Base-by-base conservation (phyloP, 2,888 invertebrate species). In the Protophormia terraenovae region DNA sequence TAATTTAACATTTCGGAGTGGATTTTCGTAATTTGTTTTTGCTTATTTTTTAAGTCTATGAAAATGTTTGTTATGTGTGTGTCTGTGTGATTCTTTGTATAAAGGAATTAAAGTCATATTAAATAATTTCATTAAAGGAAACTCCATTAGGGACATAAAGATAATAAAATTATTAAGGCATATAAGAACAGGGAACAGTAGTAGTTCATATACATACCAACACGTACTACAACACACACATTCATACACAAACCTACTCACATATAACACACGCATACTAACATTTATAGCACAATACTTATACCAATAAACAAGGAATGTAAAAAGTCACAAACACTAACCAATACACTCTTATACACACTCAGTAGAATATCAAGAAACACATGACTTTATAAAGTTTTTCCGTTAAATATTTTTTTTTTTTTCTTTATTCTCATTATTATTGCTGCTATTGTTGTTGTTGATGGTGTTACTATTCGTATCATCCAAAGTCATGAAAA, bases 161-260 rank as follows among this genome's bases (percentile, higher is more conserved):
- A 85, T 85, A 87, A 87, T 85, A 85, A 83, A 83, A 83, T 87
- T 83, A 87, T 85, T 87, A 83, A 78, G 75, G 53, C 77, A 62
- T 45, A 69, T 29, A 58, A 29, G 32, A 19, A 38, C n/a, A 55
- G 38, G 12, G 4, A 67, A 62, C 1, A 22, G 29, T 19, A 32
- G 24, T 6, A 12, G 50, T 50, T 3, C 2, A 27, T 66, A 55
- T 38, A 58, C 1, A 67, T 29, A 35, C 27, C 38, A 8, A 22
- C 35, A 62, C 41, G n/a, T 35, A 53, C 8, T 7, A 38, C 7
- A 12, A 47, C 24, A 67, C 47, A 71, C 45, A 71, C 64, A 62
- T 27, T 64, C 32, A 58, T 35, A 69, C 38, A 47, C 12, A 38
- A 14, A 4, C 19, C 32, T 2, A 45, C 16, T 27, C 14, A 32